Evolutionary conservation across 1,140 invertebrate genomes (phyloP), one percentile per base, ranked within the genome.

Genomic region (Ceratosolen solmsi): DNA sequence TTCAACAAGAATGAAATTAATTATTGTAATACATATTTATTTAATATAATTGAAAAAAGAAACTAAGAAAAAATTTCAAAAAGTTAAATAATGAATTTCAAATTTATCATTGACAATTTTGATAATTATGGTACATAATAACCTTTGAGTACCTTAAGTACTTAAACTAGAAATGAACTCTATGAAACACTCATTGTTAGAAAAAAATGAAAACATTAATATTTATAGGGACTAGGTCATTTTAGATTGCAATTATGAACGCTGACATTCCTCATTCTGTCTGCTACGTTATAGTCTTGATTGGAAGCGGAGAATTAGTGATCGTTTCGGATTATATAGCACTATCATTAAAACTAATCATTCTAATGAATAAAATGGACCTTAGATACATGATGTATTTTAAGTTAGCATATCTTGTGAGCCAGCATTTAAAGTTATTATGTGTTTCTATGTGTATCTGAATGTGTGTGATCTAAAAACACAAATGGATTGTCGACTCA

Each of bases 341-440:
- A 87, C 89, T 90, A 89, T 90, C 88, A 86, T 88, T 88, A 87
- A 88, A 89, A 89, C 87, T 88, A 86, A 87, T 89, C 73, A 54
- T 85, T 86, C 82, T 86, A 87, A 89, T 82, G 86, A 84, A 86
- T 87, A 77, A 60, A 88, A 87, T 86, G 83, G 60, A 84, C 87
- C 86, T 87, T 87, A 83, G 80, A 30, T 71, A 71, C 5, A 25
- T 2, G 15, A 38, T 25, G 11, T 17, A 17, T 17, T 38, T 9
- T 13, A 38, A 20, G 1, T 13, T 0, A 0, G 22, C 8, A 3
- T 13, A 7, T 17, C 0, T 0, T 68, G 38, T 38, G 33, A 68
- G 63, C 33, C 9, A 3, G 63, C 20, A 33, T 38, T 38, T 38
- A 36, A 33, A 68, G 22, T 68, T 68, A 68, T 68, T 68, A 68